These are phyloP conservation scores for Coenonympha arcania DNA, from an alignment of 2,888 invertebrate genomes.

Conservation along the genomic window DNA sequence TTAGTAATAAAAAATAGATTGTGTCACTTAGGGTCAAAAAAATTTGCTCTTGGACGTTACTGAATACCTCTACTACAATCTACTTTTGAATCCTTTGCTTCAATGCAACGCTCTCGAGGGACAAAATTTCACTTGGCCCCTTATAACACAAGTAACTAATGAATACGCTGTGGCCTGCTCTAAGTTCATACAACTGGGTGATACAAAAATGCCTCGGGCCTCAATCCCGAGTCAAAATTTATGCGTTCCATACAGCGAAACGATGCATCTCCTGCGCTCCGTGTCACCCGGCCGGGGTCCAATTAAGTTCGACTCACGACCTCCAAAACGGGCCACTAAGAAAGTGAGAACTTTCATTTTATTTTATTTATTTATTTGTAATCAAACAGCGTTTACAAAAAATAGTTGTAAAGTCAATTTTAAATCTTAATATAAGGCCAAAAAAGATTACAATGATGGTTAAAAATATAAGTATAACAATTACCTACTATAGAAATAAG, in stretches of 20 bases:
- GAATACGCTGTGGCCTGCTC: background rate
- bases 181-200: slow-evolving; percentile 16
- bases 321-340: slow-evolving; percentile 44
- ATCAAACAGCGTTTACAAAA: too few relatives aligned
- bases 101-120: too few relatives aligned
- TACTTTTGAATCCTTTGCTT: too few relatives aligned
- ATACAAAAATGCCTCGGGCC: slow-evolving; percentile 41
- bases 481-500: too few relatives aligned
- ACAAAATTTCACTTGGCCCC: background rate
- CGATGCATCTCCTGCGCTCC: slow-evolving; percentile 72
- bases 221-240: slow-evolving; percentile 45
- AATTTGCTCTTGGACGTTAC: too few relatives aligned
- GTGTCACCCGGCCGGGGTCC: slow-evolving; percentile 69
- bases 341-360: slow-evolving; percentile 29
- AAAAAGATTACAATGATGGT: too few relatives aligned
- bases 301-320: slow-evolving; percentile 74
- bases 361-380: too few relatives aligned
- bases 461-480: too few relatives aligned
- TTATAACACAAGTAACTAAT: slow-evolving; percentile 5
- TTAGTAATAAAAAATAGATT: too few relatives aligned
- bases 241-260: slow-evolving; percentile 63
- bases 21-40: too few relatives aligned
- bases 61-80: too few relatives aligned
- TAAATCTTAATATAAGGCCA: background rate
- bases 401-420: too few relatives aligned